Base-by-base conservation (phyloP, 2,888 invertebrate genomes). In the Linnaemya tessellans region DNA sequence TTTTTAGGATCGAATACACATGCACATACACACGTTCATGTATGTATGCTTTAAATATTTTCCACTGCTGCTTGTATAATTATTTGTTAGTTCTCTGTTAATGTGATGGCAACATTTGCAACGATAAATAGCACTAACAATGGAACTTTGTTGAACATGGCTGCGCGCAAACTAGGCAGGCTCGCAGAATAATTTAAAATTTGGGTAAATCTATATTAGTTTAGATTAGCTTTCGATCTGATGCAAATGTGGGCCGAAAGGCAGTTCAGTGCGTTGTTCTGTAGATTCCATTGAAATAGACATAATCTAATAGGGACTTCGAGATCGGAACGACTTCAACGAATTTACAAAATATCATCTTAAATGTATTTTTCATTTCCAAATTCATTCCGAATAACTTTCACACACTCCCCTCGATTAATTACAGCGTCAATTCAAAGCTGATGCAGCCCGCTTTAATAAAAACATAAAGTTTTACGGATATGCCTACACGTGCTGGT, bases 31-130 rank as follows among this genome's bases (percentile, higher is more conserved):
- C 10, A 49, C 11, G 1, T 35, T 3, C 58, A 51, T 38, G 54
- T 49, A 65, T 51, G 51, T 38, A 62, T 56, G 30, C 11, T 41
- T 41, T 41, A 71, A 49, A 25, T 25, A 3, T 49, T 46, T 49
- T 15, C 46, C 38, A 49, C 20, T 70, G 13, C 51, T 70, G 41
- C 43, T 79, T 25, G n/a, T 62, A 46, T 70, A 43, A 49, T 54
- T 68, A 67, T 70, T 75, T 51, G 49, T 64, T 49, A 30, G 65
- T 70, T 75, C 67, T 78, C 78, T 81, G 81, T 84, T 78, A 84
- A 81, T 81, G 68, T 84, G 67, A 84, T 81, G 73, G 84, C 84
- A 84, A 84, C 84, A 85, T 81, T 85, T 85, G 84, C 79, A 85
- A 74, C 84, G 81, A 85, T 70, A 81, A 81, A 85, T 74, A 65